Base-by-base conservation (phyloP, 30 jellyfish, hydroid and myxozoan species). In the Hydractinia echinata region DNA sequence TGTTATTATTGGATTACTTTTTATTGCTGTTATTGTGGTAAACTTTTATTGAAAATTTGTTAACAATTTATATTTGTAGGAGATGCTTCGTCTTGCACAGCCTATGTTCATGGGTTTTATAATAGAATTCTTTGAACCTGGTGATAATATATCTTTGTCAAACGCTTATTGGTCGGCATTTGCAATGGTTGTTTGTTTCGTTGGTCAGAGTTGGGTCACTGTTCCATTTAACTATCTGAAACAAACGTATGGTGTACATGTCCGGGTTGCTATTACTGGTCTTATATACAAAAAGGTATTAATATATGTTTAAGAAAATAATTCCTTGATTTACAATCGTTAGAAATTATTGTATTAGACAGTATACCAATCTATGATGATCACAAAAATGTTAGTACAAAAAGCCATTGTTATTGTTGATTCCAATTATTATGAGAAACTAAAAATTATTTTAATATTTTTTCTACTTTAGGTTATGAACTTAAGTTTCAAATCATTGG, bases 21-120 rank as follows among this genome's bases (percentile, higher is more conserved):
- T 30, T 30, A 30, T 30, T 30, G 44, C 44, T 30, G 44, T 30
- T 30, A 1, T 30, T 30, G 2, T 30, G 44, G 2, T 30, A 30
- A 30, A 30, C 44, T 30, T 30, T 30, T 30, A 30, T 30, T 30
- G 2, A 30, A 30, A 30, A 30, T 30, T n/a, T 30, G 44, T 30
- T 0, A 30, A 30, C 44, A 30, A 30, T 30, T 30, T 64, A n/a
- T 13, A 13, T 13, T 50, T 74, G 10, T 67, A 89, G 97, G 97
- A 89, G 60, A 89, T 84, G 7, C 82, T 84, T 53, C 86, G 89
- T 30, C 76, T 89, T 14, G 72, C 72, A 9, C 97, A 84, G 83
- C 97, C 97, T 7, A 71, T 89, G 19, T 81, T 89, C 53, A 88
- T 89, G 61, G 97, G 97, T 5, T 16, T 84, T 83, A 76, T 89